Conservation (phyloP, 2,888 invertebrate genomes). For the Lissonota sp. region DNA sequence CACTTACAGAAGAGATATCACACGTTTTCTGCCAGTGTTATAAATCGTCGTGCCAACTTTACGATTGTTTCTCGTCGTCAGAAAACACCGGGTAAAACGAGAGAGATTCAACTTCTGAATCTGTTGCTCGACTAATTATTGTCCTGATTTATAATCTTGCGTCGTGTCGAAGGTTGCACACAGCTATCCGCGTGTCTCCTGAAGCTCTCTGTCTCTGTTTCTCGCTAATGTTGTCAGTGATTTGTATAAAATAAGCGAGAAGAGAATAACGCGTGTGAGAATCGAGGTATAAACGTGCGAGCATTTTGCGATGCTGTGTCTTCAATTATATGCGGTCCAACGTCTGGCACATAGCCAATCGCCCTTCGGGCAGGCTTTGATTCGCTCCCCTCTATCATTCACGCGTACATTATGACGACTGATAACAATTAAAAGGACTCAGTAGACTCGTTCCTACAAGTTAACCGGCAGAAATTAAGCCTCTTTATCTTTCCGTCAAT, state of each 20-base stretch:
- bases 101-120: conserved; percentile 35
- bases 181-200: background rate
- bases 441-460: too few relatives aligned
- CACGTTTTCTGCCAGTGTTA: background rate
- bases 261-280: too few relatives aligned
- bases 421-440: too few relatives aligned
- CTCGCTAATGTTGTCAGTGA: conserved; percentile 6
- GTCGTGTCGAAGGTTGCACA: conserved; percentile 34
- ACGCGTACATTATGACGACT: background rate
- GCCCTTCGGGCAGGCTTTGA: conserved; percentile 70
- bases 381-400: conserved; percentile 68
- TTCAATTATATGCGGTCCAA: conserved; percentile 72
- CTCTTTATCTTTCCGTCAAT: too few relatives aligned
- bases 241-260: background rate
- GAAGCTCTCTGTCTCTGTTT: background rate
- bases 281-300: too few relatives aligned
- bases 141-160: conserved; percentile 51
- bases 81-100: conserved; percentile 44
- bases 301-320: conserved; percentile 20
- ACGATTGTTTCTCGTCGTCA: conserved; percentile 57
- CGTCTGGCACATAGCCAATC: conserved; percentile 76
- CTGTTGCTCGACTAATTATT: conserved; percentile 58
- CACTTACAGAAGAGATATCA: background rate
- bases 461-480: too few relatives aligned
- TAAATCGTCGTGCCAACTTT: conserved; percentile 46